A percentile compares a stretch with the other conserved stretches of the same genome.
phyloP scores from a whole-genome alignment of 2,797 vertebrate genomes.

The Falco novaeseelandiae region DNA sequence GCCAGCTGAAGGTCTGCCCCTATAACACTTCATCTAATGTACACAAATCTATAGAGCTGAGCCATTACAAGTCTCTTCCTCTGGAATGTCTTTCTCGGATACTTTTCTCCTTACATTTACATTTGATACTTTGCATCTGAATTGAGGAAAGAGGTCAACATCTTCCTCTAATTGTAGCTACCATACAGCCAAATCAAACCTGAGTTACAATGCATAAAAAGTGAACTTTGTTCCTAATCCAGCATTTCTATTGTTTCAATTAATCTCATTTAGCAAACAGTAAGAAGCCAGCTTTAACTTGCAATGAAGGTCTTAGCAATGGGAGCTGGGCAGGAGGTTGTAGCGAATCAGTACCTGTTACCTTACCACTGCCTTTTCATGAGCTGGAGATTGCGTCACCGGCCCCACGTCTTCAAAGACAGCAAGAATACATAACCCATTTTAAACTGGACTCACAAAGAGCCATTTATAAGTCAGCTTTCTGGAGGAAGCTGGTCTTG shows the following conservation, averaged over 20 bases:
- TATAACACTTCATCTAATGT: neutral
- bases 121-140: rapidly evolving
- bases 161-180: neutral
- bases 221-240: neutral
- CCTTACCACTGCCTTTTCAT: neutral
- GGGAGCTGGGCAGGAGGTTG: neutral
- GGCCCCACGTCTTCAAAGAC: neutral
- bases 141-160: neutral
- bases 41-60: neutral
- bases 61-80: neutral
- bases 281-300: neutral
- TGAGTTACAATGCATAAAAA: neutral
- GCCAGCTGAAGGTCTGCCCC: constrained; percentile 4
- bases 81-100: neutral
- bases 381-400: neutral
- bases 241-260: neutral
- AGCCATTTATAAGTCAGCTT: neutral
- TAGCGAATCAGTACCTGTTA: neutral
- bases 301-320: neutral
- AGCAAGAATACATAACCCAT: neutral
- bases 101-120: neutral
- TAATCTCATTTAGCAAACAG: neutral
- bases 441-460: neutral
- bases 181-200: neutral
- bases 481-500: neutral